phyloP scores from a whole-genome alignment of 1,140 invertebrate species.

The Zaprionus kolodkinae region DNA sequence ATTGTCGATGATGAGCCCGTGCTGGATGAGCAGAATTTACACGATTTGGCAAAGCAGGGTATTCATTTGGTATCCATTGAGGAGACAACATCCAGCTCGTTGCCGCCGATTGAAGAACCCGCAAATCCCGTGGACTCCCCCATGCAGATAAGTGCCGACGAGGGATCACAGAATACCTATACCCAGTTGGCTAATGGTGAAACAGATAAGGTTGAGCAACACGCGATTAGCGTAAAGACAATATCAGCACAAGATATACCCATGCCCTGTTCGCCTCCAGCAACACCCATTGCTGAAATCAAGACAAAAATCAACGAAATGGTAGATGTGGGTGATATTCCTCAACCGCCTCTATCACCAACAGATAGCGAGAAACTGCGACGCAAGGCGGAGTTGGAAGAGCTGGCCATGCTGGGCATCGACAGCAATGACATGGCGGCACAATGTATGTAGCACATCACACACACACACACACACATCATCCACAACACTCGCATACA shows the following conservation, averaged over 20 bases:
- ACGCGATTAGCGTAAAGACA: constrained; percentile 31
- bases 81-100: constrained; percentile 53
- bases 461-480: neutral
- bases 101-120: constrained; percentile 46
- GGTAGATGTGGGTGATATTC: constrained; percentile 62
- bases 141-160: constrained; percentile 29
- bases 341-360: constrained; percentile 67
- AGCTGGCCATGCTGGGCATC: constrained; percentile 89
- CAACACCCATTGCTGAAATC: constrained; percentile 3
- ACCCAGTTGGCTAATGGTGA: constrained; percentile 45
- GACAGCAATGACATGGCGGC: constrained; percentile 89
- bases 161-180: constrained; percentile 14
- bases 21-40: constrained; percentile 63
- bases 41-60: constrained; percentile 75
- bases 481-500: neutral
- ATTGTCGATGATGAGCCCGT: constrained; percentile 69
- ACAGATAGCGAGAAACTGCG: constrained; percentile 78
- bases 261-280: constrained; percentile 56
- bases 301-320: constrained; percentile 24
- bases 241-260: constrained; percentile 59
- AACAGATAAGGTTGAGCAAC: constrained; percentile 2
- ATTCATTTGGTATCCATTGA: constrained; percentile 76
- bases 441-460: constrained; percentile 83
- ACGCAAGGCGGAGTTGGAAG: constrained; percentile 86
- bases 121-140: constrained; percentile 24